Evolutionary conservation across 2,888 invertebrate species (phyloP), one percentile per base, ranked within the genome.

Genomic region (Brachylomia viminalis): DNA sequence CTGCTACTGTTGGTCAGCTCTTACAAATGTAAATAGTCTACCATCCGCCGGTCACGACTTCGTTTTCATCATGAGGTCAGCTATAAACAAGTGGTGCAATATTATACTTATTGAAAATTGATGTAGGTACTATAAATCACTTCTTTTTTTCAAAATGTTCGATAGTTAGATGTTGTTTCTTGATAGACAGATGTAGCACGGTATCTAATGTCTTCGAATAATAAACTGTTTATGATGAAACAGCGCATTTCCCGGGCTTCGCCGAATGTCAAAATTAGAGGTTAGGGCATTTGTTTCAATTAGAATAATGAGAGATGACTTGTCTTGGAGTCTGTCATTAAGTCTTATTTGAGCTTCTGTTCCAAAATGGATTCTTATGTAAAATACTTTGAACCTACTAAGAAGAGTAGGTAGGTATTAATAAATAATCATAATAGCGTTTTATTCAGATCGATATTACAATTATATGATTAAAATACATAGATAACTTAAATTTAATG

Each of bases 21-120:
- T 66, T 80, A 86, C 68, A 87, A 45, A 77, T 87, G 78, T 78
- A 82, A 85, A 82, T 82, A 47, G 45, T 67, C 58, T 6, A 8
- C 30, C 54, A 71, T 62, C 65, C 58, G 45, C 38, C 42, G 13
- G 33, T 76, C 85, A 80, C 87, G 83, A 85, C 71, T 64, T 73
- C 58, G 56, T 68, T 75, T 85, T 74, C 61, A 67, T 75, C 30
- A 66, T 80, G 49, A 76, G 59, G 47, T 67, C 73, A 71, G 58
- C 20, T 72, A 49, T 72, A 75, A 69, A 75, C 47, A 77, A 69
- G 54, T 78, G 70, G 45, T 65, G 52, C 59, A 69, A 64, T 76
- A 62, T 27, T 45, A 13, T 58, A 65, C 30, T 42, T 33, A 49
- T 74, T 84, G 66, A 62, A 77, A 77, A 77, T 65, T 54, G 4